Evolutionary conservation across 2,797 vertebrate genomes (phyloP).

Genomic region (Trachops cirrhosus): DNA sequence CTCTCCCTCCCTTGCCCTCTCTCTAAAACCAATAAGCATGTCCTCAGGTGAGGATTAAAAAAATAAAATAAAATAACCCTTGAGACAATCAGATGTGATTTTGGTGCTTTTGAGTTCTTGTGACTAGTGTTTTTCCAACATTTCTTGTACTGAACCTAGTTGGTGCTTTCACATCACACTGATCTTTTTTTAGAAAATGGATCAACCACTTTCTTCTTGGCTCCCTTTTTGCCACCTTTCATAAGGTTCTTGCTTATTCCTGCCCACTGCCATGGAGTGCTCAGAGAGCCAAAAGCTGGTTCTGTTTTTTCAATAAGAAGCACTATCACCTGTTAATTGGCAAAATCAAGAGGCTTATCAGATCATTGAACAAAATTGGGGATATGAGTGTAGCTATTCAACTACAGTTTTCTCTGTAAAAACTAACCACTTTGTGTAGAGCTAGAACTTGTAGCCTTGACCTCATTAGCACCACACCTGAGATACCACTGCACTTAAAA

Average conservation of each 20-base stretch:
- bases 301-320: not conserved
- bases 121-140: not conserved
- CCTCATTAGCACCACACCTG: not conserved
- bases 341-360: not conserved
- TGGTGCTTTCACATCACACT: not conserved
- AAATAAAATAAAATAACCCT: not conserved
- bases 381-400: not conserved
- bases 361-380: not conserved
- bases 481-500: not conserved
- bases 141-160: not conserved
- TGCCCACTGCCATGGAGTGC: not conserved
- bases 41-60: not conserved
- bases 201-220: not conserved
- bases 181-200: not conserved
- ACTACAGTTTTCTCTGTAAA: not conserved
- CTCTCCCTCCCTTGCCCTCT: not conserved
- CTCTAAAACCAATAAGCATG: not conserved
- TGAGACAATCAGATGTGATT: not conserved
- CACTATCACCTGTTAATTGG: not conserved
- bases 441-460: not conserved
- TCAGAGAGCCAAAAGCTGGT: not conserved
- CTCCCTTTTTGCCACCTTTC: not conserved
- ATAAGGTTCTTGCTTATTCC: not conserved
- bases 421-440: not conserved
- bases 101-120: not conserved